Percentiles rank a stretch among this genome's conserved stretches.
phyloP scores from a whole-genome alignment of 2,797 vertebrate genomes.

The Oreochromis mossambicus region DNA sequence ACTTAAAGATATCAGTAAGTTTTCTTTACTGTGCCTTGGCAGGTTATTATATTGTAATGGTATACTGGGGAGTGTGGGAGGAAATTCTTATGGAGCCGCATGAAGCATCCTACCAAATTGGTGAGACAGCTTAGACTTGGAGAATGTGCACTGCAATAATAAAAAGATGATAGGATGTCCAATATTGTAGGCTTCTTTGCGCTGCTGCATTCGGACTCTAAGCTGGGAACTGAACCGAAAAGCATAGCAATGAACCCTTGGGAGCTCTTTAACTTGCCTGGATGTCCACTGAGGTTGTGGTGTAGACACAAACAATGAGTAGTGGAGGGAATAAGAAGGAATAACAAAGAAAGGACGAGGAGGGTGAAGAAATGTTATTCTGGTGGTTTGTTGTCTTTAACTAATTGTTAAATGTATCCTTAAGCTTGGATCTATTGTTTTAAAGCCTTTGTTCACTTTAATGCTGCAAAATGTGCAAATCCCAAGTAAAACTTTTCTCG shows the following conservation, averaged over 20 bases:
- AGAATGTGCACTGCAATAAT: not conserved
- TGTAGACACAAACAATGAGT: not conserved
- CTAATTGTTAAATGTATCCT: not conserved
- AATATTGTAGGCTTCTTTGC: not conserved
- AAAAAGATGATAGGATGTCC: not conserved
- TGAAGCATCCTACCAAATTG: not conserved
- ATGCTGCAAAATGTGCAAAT: not conserved
- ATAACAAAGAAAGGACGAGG: not conserved
- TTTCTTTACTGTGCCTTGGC: not conserved
- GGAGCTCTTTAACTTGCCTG: conserved; percentile 4
- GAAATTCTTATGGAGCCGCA: not conserved
- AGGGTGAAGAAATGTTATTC: not conserved
- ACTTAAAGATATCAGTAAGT: conserved; percentile 58
- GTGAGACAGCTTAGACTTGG: not conserved
- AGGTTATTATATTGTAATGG: not conserved
- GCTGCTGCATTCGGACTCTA: not conserved
- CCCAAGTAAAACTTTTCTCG: not conserved
- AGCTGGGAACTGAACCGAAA: not conserved
- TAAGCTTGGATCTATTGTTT: not conserved
- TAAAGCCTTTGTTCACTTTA: not conserved
- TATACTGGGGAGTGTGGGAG: not conserved
- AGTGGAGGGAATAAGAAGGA: not conserved
- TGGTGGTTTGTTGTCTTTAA: not conserved
- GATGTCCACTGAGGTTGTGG: not conserved
- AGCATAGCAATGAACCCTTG: not conserved